Evolutionary conservation across 2,888 invertebrate genomes (phyloP), one percentile per base, ranked within the genome.

Genomic region (Catocala nupta): DNA sequence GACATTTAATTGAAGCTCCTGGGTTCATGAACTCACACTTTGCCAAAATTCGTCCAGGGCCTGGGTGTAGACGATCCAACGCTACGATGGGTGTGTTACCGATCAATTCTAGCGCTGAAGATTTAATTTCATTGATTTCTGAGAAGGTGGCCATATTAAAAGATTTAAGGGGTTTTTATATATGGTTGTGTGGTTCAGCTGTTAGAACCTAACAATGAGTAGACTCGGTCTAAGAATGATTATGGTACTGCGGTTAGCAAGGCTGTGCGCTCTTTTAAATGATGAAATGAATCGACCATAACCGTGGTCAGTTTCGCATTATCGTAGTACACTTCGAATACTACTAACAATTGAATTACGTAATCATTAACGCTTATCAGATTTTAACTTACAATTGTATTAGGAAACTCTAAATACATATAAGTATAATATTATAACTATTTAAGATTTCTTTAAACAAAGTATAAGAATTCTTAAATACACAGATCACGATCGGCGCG

Each of bases 21-120:
- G 93, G 93, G 59, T 93, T 93, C 92, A 92, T 93, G 63, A 90
- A 93, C 73, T 93, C 93, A 81, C 93, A 93, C 88, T 93, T 93
- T 0, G 87, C 93, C 47, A 93, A 76, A 61, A 93, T 87, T 25
- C 93, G 81, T 5, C 93, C 93, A 1, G 93, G 93, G 0, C 93
- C 93, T 0, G 88, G 68, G 67, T 92, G 82, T 0, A 93, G 61
- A 33, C 93, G 88, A 65, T 93, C 93, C 43, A 93, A 80, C 1
- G 93, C 93, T 11, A 93, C 88, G 25, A 93, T 81, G 5, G 93
- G 93, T 0, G 93, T 93, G 66, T 91, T 90, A 1, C 93, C 93
- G 68, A 93, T 93, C 1, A 93, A 85, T 1, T 93, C 93, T 59
- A 93, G 70, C 1, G 93, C 93, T 1, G 93, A 93, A 6, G 89